These are phyloP conservation scores for Lochmaea capreae DNA, from an alignment of 2,888 invertebrate species.

Conservation along the genomic window DNA sequence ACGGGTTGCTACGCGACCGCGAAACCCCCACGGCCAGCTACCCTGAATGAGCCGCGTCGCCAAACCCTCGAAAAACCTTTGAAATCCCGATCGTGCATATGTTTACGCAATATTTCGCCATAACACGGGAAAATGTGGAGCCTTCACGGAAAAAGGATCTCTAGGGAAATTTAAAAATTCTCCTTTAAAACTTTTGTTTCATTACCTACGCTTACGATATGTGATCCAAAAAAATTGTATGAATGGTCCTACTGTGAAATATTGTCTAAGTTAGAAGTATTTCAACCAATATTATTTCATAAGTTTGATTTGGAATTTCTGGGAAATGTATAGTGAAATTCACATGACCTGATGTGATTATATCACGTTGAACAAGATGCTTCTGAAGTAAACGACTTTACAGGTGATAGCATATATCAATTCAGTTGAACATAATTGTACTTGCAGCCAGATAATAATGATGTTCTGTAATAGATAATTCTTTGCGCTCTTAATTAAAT, in stretches of 20 bases:
- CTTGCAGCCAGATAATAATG: too few species aligned
- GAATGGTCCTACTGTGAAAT: background rate
- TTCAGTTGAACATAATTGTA: too few species aligned
- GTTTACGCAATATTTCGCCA: conserved; percentile 43
- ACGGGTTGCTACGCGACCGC: conserved; percentile 65
- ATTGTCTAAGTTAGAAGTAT: background rate
- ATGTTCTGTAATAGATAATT: too few species aligned
- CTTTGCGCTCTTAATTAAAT: too few species aligned
- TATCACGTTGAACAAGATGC: too few species aligned
- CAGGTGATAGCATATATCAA: too few species aligned
- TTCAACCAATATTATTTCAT: too few species aligned
- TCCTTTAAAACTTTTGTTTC: conserved; percentile 17
- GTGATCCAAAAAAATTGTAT: background rate
- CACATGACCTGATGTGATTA: too few species aligned
- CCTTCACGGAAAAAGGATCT: conserved; percentile 25
- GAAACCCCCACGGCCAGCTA: conserved; percentile 55
- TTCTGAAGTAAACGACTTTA: too few species aligned
- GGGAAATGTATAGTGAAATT: too few species aligned
- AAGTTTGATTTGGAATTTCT: too few species aligned
- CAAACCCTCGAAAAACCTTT: conserved; percentile 37
- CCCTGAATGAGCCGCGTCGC: conserved; percentile 52
- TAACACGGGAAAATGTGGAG: conserved; percentile 33
- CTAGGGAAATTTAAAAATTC: conserved; percentile 34
- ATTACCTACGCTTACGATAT: conserved; percentile 11
- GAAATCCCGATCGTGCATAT: conserved; percentile 46